These are phyloP conservation scores for Gymnobelideus leadbeateri DNA, from an alignment of 2,113 vertebrate genomes.

Conservation along the genomic window DNA sequence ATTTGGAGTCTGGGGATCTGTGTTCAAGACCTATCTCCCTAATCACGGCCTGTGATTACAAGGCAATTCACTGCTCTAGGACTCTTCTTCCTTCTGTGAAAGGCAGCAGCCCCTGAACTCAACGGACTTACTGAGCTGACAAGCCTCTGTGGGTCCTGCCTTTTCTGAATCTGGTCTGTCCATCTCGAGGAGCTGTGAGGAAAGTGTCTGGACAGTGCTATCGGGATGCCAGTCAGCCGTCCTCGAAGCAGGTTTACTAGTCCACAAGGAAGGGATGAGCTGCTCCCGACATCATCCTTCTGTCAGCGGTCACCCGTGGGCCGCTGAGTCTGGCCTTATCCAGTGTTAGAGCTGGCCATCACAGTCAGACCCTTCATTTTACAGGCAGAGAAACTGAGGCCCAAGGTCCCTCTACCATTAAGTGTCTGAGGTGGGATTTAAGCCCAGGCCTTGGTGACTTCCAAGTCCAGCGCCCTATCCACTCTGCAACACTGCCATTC, in stretches of 20 bases:
- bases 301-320: background rate
- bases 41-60: background rate
- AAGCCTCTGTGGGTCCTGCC: too few species aligned
- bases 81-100: background rate
- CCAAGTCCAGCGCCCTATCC: background rate
- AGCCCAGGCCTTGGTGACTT: background rate
- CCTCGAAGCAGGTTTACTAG: background rate
- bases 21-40: background rate
- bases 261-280: too few species aligned
- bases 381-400: background rate
- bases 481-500: accelerated
- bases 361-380: background rate
- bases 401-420: background rate
- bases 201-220: background rate
- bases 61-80: background rate
- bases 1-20: too few species aligned
- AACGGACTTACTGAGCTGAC: too few species aligned
- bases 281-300: background rate
- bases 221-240: background rate
- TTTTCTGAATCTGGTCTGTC: background rate
- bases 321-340: background rate
- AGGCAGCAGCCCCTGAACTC: background rate
- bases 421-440: background rate
- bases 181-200: background rate
- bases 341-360: background rate